Conservation (phyloP, 2,797 vertebrate species). For the Rhabdophis nuchalis region DNA sequence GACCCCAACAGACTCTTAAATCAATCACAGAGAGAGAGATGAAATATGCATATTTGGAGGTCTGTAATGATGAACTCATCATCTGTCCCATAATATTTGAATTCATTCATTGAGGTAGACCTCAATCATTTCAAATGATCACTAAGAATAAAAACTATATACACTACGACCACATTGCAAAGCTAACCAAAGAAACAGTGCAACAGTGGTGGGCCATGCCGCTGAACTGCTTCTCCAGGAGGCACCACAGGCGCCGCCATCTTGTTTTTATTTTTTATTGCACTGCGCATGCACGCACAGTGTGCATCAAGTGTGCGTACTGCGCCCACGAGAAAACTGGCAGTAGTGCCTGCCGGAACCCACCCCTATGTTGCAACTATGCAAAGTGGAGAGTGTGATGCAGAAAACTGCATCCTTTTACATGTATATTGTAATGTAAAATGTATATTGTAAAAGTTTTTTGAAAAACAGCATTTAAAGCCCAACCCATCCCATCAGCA, state of each 20-base stretch:
- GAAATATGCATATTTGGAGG: neutral
- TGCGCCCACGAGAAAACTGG: too few relatives aligned
- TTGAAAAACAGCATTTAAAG: neutral
- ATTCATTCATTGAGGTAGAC: neutral
- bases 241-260: too few relatives aligned
- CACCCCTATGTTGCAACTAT: neutral
- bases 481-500: neutral
- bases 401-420: neutral
- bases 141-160: neutral
- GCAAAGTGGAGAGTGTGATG: neutral
- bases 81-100: neutral
- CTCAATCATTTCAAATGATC: neutral
- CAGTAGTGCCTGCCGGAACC: too few relatives aligned
- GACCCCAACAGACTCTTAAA: neutral
- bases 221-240: too few relatives aligned
- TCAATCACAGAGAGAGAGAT: neutral
- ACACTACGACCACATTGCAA: neutral
- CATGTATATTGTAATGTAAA: neutral
- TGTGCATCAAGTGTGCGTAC: too few relatives aligned
- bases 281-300: too few relatives aligned
- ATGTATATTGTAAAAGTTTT: neutral
- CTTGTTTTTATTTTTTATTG: too few relatives aligned
- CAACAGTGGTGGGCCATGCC: neutral
- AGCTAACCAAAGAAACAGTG: neutral
- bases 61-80: neutral